These are phyloP conservation scores for Eleginops maclovinus DNA, from an alignment of 2,113 vertebrate genomes.

Conservation along the genomic window DNA sequence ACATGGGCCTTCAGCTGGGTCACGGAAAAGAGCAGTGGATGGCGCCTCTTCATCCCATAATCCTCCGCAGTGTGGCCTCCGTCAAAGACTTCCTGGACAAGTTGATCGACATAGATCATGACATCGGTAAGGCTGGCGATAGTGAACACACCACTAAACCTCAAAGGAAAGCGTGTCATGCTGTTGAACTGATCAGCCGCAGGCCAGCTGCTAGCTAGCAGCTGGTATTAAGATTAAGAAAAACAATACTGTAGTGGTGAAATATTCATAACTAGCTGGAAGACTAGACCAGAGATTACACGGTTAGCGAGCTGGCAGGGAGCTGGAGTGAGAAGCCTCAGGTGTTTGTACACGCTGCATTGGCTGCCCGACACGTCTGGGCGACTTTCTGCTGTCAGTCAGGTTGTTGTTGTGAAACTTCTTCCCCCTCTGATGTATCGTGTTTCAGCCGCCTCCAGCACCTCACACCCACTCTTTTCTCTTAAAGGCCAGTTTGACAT, in stretches of 20 bases:
- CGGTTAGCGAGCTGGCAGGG: constrained; percentile 52
- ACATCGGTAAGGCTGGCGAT: constrained; percentile 82
- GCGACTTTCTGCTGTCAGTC: constrained; percentile 53
- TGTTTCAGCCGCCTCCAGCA: constrained; percentile 56
- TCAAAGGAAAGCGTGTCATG: constrained; percentile 23
- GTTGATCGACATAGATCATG: constrained; percentile 86
- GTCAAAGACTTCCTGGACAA: constrained; percentile 90
- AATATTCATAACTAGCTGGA: constrained; percentile 78
- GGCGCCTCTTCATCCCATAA: constrained; percentile 89
- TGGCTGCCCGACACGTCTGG: constrained; percentile 48
- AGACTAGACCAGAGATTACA: constrained; percentile 47
- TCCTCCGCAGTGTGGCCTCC: constrained; percentile 86
- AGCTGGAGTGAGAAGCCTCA: constrained; percentile 47
- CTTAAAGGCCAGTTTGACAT: constrained; percentile 77
- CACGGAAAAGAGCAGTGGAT: constrained; percentile 95
- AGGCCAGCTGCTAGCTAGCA: constrained; percentile 51
- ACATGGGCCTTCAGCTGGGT: constrained; percentile 92
- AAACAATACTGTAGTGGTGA: constrained; percentile 60
- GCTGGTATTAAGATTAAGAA: constrained; percentile 46
- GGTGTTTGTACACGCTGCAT: constrained; percentile 34
- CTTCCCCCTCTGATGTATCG: constrained; percentile 55
- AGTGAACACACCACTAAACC: not conserved
- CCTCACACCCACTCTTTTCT: constrained; percentile 63
- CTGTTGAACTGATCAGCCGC: constrained; percentile 31
- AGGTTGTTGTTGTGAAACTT: constrained; percentile 62